Evolutionary conservation across 2,113 vertebrate genomes (phyloP).

Genomic region (Pygathrix nemaeus): DNA sequence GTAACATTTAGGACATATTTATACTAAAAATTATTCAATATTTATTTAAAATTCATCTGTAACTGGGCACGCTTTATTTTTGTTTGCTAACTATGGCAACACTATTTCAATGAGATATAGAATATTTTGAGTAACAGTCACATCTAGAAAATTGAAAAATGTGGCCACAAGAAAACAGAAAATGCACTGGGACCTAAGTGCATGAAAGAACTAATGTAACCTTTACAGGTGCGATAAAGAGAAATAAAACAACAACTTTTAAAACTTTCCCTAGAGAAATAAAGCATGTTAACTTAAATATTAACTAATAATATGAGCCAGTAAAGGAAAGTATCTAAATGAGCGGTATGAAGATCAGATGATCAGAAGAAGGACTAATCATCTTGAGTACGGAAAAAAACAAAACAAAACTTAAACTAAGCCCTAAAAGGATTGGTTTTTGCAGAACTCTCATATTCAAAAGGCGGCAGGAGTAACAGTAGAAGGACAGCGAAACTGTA

Average conservation of each 20-base stretch:
- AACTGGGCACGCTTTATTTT: not conserved
- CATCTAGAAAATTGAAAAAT: slow-evolving; percentile 10
- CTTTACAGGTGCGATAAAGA: not conserved
- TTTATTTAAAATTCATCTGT: slow-evolving; percentile 3
- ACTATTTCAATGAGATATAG: not conserved
- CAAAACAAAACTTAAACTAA: not conserved
- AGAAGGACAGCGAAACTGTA: not conserved
- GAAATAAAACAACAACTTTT: not conserved
- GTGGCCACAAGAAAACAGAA: not conserved
- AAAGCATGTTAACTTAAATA: slow-evolving; percentile 7
- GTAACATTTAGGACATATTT: not conserved
- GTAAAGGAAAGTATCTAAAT: not conserved
- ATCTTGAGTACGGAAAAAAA: not conserved
- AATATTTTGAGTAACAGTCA: not conserved
- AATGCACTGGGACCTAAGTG: not conserved
- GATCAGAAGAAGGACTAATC: not conserved
- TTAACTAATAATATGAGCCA: not conserved
- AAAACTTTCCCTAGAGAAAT: slow-evolving; percentile 29
- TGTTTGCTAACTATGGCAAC: not conserved
- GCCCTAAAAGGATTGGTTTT: not conserved
- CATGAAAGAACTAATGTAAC: not conserved
- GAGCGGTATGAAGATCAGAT: not conserved
- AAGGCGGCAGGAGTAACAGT: not conserved
- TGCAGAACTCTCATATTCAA: not conserved
- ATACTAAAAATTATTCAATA: not conserved